Conservation (phyloP, 2,888 invertebrate species). For the Hedya salicella region DNA sequence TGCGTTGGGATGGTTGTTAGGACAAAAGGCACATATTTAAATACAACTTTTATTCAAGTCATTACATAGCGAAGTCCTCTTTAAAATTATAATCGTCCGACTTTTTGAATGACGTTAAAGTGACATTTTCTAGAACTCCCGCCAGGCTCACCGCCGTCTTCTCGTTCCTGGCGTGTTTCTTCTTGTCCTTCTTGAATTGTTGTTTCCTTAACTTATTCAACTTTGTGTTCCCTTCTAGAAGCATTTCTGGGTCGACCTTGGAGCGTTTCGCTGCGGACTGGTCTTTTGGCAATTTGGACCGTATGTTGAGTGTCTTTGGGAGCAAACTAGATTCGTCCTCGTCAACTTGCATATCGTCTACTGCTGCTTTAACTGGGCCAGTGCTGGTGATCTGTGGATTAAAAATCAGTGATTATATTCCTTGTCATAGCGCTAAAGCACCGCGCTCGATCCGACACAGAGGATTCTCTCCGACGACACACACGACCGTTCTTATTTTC, state of each 20-base stretch:
- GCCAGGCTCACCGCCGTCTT: slow-evolving; percentile 87
- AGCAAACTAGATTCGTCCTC: slow-evolving; percentile 74
- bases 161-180: slow-evolving; percentile 81
- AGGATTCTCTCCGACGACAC: no score
- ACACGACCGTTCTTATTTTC: no score
- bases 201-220: slow-evolving; percentile 73
- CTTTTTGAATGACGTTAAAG: slow-evolving; percentile 65
- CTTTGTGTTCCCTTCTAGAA: slow-evolving; percentile 88
- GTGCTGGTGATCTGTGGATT: slow-evolving; percentile 84
- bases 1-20: no score
- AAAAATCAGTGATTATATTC: neutral
- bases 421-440: no score
- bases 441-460: no score
- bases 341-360: slow-evolving; percentile 83
- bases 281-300: slow-evolving; percentile 68
- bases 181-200: slow-evolving; percentile 87
- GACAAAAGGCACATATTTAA: slow-evolving; percentile 18
- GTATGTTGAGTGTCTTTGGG: slow-evolving; percentile 72
- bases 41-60: slow-evolving; percentile 34
- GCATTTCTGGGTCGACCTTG: slow-evolving; percentile 87
- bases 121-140: slow-evolving; percentile 86
- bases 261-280: slow-evolving; percentile 64
- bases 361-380: slow-evolving; percentile 84
- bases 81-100: slow-evolving; percentile 86
- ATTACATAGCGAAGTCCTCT: slow-evolving; percentile 79